Base-by-base conservation (phyloP, 1,140 invertebrate genomes). In the Euura saliciscinereae region DNA sequence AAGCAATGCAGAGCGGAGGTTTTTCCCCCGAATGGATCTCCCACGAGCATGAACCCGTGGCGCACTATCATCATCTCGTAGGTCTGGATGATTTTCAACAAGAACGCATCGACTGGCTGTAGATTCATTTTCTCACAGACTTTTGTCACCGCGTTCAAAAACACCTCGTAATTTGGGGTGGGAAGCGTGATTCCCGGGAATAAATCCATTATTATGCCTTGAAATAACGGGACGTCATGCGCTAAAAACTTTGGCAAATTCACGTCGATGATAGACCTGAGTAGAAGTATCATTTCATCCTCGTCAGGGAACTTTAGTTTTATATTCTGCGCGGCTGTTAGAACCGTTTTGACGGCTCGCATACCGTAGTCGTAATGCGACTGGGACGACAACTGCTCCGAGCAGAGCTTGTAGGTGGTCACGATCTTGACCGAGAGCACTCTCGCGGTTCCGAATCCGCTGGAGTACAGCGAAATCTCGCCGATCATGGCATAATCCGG, bases 241-340 rank as follows among this genome's bases (percentile, higher is more conserved):
- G 92, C 93, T 64, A 98, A 87, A 88, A 99, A 98, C 84, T 98
- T 98, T 0, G 97, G 95, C 59, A 98, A 87, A 89, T 98, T 98
- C 0, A 98, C 96, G 86, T 98, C 96, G 43, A 96, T 92, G 70
- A 99, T 93, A 2, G 96, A 96, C 46, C 95, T 89, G 44, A 98
- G 86, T 51, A 98, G 81, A 65, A 97, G 82, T 74, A 92, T 91
- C 76, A 94, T 91, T 86, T 95, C 94, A 78, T 93, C 87, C 84
- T 97, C 94, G 78, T 95, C 89, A 0, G 96, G 96, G 82, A 90
- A 94, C 81, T 93, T 93, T 66, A 95, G 87, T 86, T 97, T 96
- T 13, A 96, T 91, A 83, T 95, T 97, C 45, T 94, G 95, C 44
- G 96, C 96, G 5, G 96, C 95, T 3, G 92, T 91, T 3, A 97